Conservation (phyloP, 2,797 vertebrate genomes). For the Acestrorhynchus altus region DNA sequence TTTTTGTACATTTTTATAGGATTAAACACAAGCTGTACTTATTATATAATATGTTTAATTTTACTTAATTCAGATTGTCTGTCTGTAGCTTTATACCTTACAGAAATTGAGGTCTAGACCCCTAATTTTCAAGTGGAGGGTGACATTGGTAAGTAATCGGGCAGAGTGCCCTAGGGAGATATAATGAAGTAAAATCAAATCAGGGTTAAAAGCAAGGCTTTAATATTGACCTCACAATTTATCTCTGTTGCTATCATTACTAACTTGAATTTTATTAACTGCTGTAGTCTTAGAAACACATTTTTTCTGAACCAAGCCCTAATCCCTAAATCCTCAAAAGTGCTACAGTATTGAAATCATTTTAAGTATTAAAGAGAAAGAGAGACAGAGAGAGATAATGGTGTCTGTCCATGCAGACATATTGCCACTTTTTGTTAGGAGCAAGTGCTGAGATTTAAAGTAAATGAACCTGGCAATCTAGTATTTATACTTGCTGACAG, state of each 20-base stretch:
- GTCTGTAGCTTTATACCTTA: background rate
- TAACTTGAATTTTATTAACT: background rate
- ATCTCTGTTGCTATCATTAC: background rate
- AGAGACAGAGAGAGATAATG: background rate
- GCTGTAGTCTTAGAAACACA: background rate
- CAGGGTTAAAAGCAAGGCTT: background rate
- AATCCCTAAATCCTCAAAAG: too few species aligned
- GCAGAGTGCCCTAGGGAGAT: background rate
- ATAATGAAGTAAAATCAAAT: background rate
- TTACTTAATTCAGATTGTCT: conserved; percentile 1
- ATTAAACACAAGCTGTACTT: too few species aligned
- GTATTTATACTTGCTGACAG: conserved; percentile 16
- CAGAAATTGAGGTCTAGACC: background rate
- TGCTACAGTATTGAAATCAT: background rate
- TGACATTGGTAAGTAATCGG: background rate
- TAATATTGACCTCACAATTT: background rate
- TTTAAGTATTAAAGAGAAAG: background rate
- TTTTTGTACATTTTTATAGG: too few species aligned
- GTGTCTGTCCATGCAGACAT: background rate
- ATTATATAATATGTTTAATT: too few species aligned
- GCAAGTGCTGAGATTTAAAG: background rate
- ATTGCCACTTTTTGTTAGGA: background rate
- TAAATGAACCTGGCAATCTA: background rate
- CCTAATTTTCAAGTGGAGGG: background rate
- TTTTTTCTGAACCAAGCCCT: background rate